Evolutionary conservation across 2,888 invertebrate genomes (phyloP).

Genomic region (Lepidochitona cinerea): DNA sequence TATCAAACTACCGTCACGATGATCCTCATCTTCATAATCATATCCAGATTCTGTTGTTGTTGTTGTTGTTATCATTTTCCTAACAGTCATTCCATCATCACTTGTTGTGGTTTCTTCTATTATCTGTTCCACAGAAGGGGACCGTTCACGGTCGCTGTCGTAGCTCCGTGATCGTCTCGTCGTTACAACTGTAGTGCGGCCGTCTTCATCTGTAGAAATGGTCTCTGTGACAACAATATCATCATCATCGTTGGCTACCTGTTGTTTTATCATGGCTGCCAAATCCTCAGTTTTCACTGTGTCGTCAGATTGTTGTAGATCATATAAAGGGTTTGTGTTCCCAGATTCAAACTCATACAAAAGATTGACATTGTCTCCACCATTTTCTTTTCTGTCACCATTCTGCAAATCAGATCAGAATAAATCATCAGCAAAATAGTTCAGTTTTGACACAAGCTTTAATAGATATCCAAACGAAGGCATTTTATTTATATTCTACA

Average conservation of each 20-base stretch:
- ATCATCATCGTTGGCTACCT: not conserved
- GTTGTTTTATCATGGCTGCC: not conserved
- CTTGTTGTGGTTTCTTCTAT: not conserved
- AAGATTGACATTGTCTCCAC: not conserved
- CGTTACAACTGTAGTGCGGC: not conserved
- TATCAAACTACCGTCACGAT: not conserved
- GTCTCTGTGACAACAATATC: not conserved
- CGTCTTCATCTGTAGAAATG: not conserved
- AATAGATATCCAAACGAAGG: no score
- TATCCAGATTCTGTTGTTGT: not conserved
- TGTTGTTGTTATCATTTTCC: not conserved
- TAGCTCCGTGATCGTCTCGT: not conserved
- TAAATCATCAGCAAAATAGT: no score
- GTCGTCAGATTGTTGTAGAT: not conserved
- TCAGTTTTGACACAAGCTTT: no score
- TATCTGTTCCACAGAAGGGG: not conserved
- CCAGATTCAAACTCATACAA: not conserved
- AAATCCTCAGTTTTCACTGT: not conserved
- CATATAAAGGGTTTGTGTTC: not conserved
- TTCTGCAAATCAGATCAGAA: not conserved
- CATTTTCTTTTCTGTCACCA: not conserved
- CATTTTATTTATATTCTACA: no score
- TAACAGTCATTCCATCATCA: not conserved
- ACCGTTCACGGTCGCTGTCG: not conserved
- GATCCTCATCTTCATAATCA: not conserved